phyloP scores from a whole-genome alignment of 2,797 vertebrate genomes.

The Paguma larvata region DNA sequence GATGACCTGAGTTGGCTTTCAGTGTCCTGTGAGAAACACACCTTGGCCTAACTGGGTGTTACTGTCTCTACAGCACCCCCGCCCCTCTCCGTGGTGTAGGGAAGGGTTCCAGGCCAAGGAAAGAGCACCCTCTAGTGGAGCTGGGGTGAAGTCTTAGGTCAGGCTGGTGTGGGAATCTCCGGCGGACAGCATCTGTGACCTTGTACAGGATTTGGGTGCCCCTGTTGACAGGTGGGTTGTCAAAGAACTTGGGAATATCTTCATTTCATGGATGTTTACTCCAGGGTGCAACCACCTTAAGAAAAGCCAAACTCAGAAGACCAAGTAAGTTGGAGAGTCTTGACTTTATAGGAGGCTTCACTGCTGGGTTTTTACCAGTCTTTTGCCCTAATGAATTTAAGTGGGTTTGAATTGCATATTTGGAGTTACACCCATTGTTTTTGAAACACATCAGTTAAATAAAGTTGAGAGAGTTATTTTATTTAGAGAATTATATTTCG shows the following conservation, averaged over 20 bases:
- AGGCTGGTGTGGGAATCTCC: background rate
- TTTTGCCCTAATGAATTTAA: conserved; percentile 42
- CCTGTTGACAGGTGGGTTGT: background rate
- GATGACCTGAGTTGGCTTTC: background rate
- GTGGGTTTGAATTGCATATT: conserved; percentile 39
- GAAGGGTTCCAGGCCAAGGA: background rate
- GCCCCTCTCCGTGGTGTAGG: no score
- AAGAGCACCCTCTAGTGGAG: conserved; percentile 72
- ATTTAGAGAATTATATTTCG: conserved; percentile 67
- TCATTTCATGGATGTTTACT: background rate
- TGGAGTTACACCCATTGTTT: conserved; percentile 27
- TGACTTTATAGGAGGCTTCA: background rate
- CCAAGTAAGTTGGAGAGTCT: background rate
- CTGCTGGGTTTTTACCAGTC: background rate
- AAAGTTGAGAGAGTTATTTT: conserved; percentile 77
- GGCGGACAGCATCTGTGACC: background rate
- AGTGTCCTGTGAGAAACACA: background rate
- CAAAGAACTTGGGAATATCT: background rate
- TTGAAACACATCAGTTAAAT: conserved; percentile 63
- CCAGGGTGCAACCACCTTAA: background rate
- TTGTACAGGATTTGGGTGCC: background rate
- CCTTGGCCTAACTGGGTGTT: background rate
- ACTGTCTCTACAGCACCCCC: background rate
- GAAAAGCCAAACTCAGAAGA: background rate
- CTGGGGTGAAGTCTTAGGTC: background rate